Conservation (phyloP, 2,888 invertebrate genomes). For the Oxystoma pomonae region DNA sequence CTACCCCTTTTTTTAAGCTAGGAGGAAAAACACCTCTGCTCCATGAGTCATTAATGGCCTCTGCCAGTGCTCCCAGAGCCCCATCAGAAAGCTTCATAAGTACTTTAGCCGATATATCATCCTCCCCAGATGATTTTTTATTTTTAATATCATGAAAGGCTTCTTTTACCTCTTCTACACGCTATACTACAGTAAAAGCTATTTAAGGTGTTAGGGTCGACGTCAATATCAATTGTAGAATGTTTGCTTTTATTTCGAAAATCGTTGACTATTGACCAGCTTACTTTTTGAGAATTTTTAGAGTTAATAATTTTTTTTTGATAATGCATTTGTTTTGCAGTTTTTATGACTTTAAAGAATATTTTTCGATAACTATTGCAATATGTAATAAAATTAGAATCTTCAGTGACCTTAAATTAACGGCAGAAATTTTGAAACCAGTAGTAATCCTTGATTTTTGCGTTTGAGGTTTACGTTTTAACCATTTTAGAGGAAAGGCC, state of each 20-base stretch:
- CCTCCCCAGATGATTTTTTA: not conserved
- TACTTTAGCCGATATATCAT: not conserved
- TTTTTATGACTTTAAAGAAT: not conserved
- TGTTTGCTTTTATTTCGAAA: not conserved
- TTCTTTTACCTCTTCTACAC: not conserved
- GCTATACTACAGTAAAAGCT: not conserved
- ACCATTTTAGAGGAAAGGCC: not conserved
- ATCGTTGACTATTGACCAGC: not conserved
- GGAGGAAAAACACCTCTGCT: no score
- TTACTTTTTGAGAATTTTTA: not conserved
- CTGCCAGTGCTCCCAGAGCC: not conserved
- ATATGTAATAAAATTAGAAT: no score
- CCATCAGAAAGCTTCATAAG: not conserved
- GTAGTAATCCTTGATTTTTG: not conserved
- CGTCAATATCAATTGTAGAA: not conserved
- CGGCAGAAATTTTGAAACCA: not conserved
- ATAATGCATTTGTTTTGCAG: not conserved
- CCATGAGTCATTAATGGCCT: not conserved
- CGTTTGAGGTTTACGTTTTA: not conserved
- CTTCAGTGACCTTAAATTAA: not conserved
- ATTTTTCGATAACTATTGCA: no score
- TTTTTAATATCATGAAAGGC: not conserved
- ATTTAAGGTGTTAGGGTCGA: not conserved
- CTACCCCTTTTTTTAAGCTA: not conserved
- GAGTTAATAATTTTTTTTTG: not conserved